Base-by-base conservation (phyloP, 2,888 invertebrate genomes). In the Drosophila seclusa region DNA sequence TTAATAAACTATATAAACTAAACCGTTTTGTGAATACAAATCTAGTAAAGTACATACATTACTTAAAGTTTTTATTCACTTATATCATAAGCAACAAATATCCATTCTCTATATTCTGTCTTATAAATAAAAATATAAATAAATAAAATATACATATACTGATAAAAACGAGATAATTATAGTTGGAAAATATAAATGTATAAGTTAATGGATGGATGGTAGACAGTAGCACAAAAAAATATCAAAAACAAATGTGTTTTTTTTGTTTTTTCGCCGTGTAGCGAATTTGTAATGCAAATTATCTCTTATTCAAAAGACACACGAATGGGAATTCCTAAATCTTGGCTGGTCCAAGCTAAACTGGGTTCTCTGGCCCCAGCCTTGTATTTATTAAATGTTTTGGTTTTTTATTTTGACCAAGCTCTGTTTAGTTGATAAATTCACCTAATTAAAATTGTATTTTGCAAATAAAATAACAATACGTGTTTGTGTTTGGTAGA, bases 281-380 rank as follows among this genome's bases (percentile, higher is more conserved):
- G 29, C 55, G 13, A 65, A 76, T 62, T 68, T 59, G 32, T 8
- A n/a, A 73, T 79, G 76, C 70, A 71, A 79, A 79, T 79, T 68
- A 59, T 13, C 4, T 38, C 18, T 31, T 36, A 57, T 49, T 49
- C 32, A 59, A 72, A 29, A 65, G 67, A 45, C 48, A 73, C 38
- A 11, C 65, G 16, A 62, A 29, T 63, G 79, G 80, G 79, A 77
- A 79, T 80, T 80, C 77, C 80, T 74, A 60, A 62, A 45, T 64
- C 3, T 34, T 24, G 34, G 18, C 27, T 48, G 27, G 21, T 34
- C 38, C 16, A 29, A 13, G 24, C 59, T 67, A 40, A 61, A 24
- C 67, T 63, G 63, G 63, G 63, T 75, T 72, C 78, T 76, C 68
- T 61, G 78, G 72, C 75, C 75, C 66, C 68, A 59, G 63, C 59